Evolutionary conservation across 2,888 invertebrate species (phyloP), one percentile per base, ranked within the genome.

Genomic region (Merodon equestris): DNA sequence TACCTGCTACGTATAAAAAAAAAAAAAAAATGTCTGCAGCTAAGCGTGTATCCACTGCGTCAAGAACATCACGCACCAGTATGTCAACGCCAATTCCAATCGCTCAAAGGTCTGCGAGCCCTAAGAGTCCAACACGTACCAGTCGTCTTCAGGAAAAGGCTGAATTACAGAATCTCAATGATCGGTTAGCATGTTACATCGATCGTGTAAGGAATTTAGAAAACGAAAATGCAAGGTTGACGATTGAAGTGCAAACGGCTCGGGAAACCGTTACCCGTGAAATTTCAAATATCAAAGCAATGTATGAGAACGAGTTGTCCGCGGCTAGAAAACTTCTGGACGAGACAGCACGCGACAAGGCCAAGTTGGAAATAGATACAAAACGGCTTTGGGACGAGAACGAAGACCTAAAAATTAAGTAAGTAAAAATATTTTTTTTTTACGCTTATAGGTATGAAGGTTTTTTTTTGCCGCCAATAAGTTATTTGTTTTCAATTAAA

Each of bases 111-210:
- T 83, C 84, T 1, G 61, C 83, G 17, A 86, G 95, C 86, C 96
- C 96, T 2, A 89, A 96, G 71, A 96, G 96, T 85, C 98, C 98
- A 44, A 96, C 97, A 13, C 92, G 97, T 84, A 93, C 96, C 83
- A 94, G 94, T 63, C 95, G 99, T 50, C 90, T 96, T 14, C 96
- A 97, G 88, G 99, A 99, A 89, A 99, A 99, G 90, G 94, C 94
- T 85, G 96, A 97, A 84, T 90, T 99, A 82, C 96, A 96, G 87
- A 95, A 96, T 88, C 91, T 99, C 61, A 99, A 99, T 89, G 98
- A 99, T 89, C 96, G 99, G 70, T 91, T 99, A 81, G 99, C 99
- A 9, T 93, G 94, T 71, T 99, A 99, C 87, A 99, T 99, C 86
- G 99, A 99, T 86, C 93, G 93, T 86, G 97, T 98, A 67, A 93